These are phyloP conservation scores for Formicarius rufipectus DNA, from an alignment of 2,113 vertebrate genomes.

Conservation along the genomic window DNA sequence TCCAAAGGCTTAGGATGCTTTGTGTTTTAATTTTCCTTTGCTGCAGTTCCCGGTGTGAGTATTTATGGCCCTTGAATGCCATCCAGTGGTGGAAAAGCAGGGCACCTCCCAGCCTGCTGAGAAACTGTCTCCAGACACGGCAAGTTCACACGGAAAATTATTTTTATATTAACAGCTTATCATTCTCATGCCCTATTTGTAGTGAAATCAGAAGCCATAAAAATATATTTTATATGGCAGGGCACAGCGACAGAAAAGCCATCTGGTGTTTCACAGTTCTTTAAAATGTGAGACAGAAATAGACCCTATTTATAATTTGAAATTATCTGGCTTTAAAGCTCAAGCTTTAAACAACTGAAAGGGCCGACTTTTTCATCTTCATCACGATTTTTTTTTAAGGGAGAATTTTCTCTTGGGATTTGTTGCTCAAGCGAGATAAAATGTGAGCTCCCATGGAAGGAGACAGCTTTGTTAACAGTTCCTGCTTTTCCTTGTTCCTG, in stretches of 20 bases:
- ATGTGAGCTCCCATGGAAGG: neutral
- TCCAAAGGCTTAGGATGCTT: neutral
- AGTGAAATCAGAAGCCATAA: neutral
- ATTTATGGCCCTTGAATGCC: constrained; percentile 53
- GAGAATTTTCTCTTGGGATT: neutral
- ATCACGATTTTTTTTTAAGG: neutral
- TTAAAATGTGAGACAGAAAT: neutral
- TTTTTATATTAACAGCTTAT: neutral
- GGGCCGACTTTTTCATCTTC: neutral
- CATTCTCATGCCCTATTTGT: neutral
- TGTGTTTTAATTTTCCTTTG: neutral
- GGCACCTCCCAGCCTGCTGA: neutral
- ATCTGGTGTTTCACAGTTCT: constrained; percentile 19
- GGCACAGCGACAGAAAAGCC: neutral
- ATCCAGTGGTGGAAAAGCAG: constrained; percentile 55
- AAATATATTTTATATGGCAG: neutral
- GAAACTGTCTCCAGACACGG: neutral
- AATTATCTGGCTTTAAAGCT: constrained; percentile 27
- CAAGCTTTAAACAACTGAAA: neutral
- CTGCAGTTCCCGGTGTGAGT: neutral
- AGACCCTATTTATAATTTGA: neutral
- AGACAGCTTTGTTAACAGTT: neutral
- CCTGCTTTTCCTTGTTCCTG: neutral
- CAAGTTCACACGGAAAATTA: neutral
- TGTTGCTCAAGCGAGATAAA: neutral